A percentile compares a stretch with the other conserved stretches of the same genome.
Evolutionary conservation across 2,797 vertebrate species (phyloP).

Genomic region (Microctenopoma stevenorrisi): DNA sequence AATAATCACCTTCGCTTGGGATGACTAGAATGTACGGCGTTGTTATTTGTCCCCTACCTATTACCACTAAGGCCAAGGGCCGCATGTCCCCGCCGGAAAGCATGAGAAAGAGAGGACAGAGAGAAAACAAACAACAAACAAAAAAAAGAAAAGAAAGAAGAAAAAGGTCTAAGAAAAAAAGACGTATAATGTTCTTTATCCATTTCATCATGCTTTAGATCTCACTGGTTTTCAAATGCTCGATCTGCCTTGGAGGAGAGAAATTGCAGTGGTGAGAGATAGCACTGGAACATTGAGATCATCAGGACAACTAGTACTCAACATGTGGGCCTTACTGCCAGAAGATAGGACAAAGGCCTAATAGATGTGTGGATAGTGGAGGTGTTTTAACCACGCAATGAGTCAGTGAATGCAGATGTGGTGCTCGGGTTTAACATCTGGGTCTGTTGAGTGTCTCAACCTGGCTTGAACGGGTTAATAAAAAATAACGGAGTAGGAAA

Average conservation of each 20-base stretch:
- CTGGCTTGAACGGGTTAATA: constrained; percentile 44
- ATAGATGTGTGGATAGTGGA: constrained; percentile 39
- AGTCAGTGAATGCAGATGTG: constrained; percentile 59
- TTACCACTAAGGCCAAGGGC: constrained; percentile 95
- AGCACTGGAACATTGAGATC: constrained; percentile 59
- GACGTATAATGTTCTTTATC: constrained; percentile 70
- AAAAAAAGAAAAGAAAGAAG: constrained; percentile 78
- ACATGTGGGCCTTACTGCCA: constrained; percentile 28
- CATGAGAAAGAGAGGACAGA: constrained; percentile 84
- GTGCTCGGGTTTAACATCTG: constrained; percentile 44
- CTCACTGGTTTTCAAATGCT: constrained; percentile 51
- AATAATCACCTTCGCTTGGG: constrained; percentile 98
- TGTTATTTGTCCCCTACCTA: constrained; percentile 97
- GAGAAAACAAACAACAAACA: constrained; percentile 78
- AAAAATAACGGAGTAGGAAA: constrained; percentile 50
- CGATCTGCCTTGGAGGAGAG: constrained; percentile 70
- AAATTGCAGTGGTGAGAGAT: constrained; percentile 68
- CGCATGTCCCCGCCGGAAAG: constrained; percentile 92
- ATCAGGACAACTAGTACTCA: constrained; percentile 52
- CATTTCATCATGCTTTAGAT: constrained; percentile 73
- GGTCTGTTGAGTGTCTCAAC: constrained; percentile 21
- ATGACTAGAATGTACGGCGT: constrained; percentile 93
- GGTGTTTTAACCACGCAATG: constrained; percentile 39
- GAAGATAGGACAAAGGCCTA: constrained; percentile 33
- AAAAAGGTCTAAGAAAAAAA: constrained; percentile 88